Evolutionary conservation across 2,888 invertebrate genomes (phyloP).

Genomic region (Diabrotica balteata): DNA sequence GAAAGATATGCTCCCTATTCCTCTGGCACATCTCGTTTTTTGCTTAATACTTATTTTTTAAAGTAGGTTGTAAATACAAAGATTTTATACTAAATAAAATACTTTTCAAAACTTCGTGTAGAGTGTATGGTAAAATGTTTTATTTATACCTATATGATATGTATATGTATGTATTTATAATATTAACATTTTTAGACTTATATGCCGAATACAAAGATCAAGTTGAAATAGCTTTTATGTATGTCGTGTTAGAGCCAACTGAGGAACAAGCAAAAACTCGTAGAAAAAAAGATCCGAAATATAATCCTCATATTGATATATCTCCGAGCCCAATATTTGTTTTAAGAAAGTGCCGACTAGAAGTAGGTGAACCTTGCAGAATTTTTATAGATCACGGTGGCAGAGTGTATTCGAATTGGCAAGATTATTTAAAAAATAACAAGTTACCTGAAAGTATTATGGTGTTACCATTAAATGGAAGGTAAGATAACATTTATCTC

Average conservation of each 20-base stretch:
- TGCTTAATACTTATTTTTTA: no score
- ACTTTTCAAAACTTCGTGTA: neutral
- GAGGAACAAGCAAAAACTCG: constrained; percentile 47
- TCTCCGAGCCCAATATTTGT: constrained; percentile 53
- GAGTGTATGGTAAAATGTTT: no score
- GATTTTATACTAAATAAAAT: no score
- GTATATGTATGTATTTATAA: no score
- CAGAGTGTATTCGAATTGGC: constrained; percentile 66
- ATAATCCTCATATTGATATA: constrained; percentile 52
- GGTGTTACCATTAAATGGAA: constrained; percentile 64
- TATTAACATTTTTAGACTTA: constrained; percentile 39
- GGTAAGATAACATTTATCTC: constrained; percentile 39
- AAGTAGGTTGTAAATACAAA: no score
- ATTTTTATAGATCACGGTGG: constrained; percentile 52
- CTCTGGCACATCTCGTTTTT: no score
- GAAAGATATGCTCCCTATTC: no score
- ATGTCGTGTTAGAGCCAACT: constrained; percentile 51
- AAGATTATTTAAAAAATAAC: constrained; percentile 63
- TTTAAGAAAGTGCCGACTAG: constrained; percentile 52
- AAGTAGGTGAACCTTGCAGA: constrained; percentile 49
- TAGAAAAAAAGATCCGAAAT: constrained; percentile 47
- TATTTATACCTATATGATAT: no score
- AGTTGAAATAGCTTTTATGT: constrained; percentile 48
- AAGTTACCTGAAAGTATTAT: constrained; percentile 65
- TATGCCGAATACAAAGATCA: constrained; percentile 46